Evolutionary conservation across 2,888 invertebrate species (phyloP), one percentile per base, ranked within the genome.

Genomic region (Cephus rjabovi): DNA sequence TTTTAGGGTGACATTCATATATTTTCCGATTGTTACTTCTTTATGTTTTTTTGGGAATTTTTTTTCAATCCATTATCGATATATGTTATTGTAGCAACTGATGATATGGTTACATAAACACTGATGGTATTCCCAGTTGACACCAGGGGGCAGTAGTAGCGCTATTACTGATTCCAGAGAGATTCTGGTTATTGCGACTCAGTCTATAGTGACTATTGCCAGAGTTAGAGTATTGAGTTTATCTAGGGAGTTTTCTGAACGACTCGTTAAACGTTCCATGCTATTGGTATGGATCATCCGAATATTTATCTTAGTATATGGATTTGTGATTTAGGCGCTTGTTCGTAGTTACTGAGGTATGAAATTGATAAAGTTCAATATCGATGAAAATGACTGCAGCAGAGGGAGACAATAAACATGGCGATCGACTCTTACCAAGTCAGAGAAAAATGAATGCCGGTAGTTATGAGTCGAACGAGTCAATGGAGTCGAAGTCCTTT

Each of bases 11-110:
- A 9, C 15, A 9, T 40, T 40, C 15, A 9, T 56, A 9, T 56
- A 15, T 40, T 23, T 23, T 40, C 1, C 15, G 0, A 40, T 40
- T 40, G 6, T 4, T 40, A 1, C 15, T 56, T 23, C 6, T 56
- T 9, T 56, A 23, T 23, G 0, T 6, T 15, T 40, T 40, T 56
- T 56, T 23, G 2, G 0, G 0, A 0, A 0, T 2, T 15, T 40
- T 40, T 40, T 56, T 56, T 23, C 1, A 2, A 56, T 56, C 23
- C 9, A 23, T 9, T 56, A 56, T 56, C 56, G 23, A 56, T 6
- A 9, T 23, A 9, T 0, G 23, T 56, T 23, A 23, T 6, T 56
- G 9, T 2, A 2, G 23, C 56, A 9, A 23, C 23, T 9, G 23
- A 23, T 56, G 23, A 2, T 23, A 23, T 56, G 56, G 9, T 23